These are phyloP conservation scores for Lota lota DNA, from an alignment of 2,113 vertebrate species.

Conservation along the genomic window DNA sequence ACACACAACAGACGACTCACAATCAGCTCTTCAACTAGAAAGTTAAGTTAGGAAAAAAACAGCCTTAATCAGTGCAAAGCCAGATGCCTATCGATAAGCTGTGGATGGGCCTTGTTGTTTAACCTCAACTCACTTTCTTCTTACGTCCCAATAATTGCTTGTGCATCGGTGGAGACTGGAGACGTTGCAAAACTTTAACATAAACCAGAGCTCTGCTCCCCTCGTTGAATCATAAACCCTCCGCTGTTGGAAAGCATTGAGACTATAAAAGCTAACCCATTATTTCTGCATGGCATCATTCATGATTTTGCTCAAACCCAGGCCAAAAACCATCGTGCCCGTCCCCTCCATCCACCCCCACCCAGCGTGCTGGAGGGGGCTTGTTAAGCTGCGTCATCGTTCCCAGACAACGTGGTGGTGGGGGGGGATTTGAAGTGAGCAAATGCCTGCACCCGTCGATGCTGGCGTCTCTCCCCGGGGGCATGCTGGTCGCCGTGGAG, in stretches of 20 bases:
- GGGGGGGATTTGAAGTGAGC: conserved; percentile 52
- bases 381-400: conserved; percentile 67
- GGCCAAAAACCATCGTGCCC: conserved; percentile 7
- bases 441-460: conserved; percentile 50
- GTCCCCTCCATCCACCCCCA: conserved; percentile 27
- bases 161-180: conserved; percentile 7
- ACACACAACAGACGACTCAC: conserved; percentile 32
- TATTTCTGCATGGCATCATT: too few species aligned
- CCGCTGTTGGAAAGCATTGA: too few species aligned
- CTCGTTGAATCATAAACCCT: not conserved
- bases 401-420: conserved; percentile 51
- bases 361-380: conserved; percentile 39
- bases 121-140: conserved; percentile 25
- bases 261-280: too few species aligned
- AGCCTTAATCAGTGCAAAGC: conserved; percentile 29
- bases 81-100: conserved; percentile 38
- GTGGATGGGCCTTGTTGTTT: conserved; percentile 15
- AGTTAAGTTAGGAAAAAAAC: conserved; percentile 26
- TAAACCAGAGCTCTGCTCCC: not conserved
- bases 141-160: conserved; percentile 42
- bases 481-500: conserved; percentile 61
- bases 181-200: conserved; percentile 14
- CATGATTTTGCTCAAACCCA: too few species aligned
- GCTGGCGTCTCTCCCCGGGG: conserved; percentile 48
- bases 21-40: conserved; percentile 16